Conservation (phyloP, 2,113 vertebrate species). For the Callaeas wilsoni region DNA sequence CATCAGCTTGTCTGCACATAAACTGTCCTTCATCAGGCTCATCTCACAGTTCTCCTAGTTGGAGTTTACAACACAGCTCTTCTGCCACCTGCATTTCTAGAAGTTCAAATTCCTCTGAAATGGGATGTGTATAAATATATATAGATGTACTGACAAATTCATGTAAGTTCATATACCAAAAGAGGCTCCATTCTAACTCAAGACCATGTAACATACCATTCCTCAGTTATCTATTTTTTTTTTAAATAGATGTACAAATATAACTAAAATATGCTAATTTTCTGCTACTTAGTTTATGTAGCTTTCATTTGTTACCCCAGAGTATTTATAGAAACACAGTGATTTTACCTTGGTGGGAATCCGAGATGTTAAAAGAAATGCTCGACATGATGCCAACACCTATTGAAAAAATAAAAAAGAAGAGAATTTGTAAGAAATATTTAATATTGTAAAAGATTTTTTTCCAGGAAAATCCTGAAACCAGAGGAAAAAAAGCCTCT, state of each 20-base stretch:
- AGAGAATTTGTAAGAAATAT: not conserved
- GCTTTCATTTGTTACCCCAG: not conserved
- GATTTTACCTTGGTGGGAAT: slow-evolving; percentile 91
- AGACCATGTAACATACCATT: not conserved
- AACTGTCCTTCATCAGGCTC: not conserved
- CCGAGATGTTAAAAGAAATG: slow-evolving; percentile 87
- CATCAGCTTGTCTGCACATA: not conserved
- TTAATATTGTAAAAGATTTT: not conserved
- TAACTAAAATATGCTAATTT: not conserved
- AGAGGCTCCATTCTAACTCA: not conserved
- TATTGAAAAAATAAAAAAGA: slow-evolving; percentile 49
- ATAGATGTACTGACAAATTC: no score
- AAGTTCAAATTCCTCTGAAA: not conserved
- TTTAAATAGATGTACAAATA: not conserved
- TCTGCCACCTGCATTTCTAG: not conserved
- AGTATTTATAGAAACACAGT: not conserved
- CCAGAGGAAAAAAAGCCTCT: not conserved
- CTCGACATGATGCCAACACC: slow-evolving; percentile 91
- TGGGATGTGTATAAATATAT: no score
- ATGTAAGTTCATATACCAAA: not conserved
- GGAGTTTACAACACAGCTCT: not conserved
- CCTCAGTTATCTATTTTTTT: not conserved
- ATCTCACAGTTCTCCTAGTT: not conserved
- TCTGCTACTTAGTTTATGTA: not conserved
- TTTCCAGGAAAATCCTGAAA: not conserved